Percentiles rank a stretch among this genome's conserved stretches.
Evolutionary conservation across 2,113 vertebrate genomes (phyloP).

Genomic region (Pelobates fuscus): DNA sequence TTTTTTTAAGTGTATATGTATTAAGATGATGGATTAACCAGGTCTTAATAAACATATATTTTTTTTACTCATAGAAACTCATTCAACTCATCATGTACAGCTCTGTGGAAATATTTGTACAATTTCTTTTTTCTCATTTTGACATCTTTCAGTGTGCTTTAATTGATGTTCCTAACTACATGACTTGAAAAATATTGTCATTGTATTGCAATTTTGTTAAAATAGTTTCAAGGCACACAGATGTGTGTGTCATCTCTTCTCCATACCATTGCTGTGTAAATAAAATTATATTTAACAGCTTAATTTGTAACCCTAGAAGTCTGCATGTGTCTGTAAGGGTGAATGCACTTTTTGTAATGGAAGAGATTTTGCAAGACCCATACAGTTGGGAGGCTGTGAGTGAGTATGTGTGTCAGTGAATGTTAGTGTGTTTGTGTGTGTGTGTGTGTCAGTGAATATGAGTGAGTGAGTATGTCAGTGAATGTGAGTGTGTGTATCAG

Average conservation of each 20-base stretch:
- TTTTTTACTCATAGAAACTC: not conserved
- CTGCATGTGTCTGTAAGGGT: slow-evolving; percentile 21
- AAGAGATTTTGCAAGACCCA: too few relatives aligned
- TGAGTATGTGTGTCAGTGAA: too few relatives aligned
- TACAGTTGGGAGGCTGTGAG: too few relatives aligned
- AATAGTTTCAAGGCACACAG: slow-evolving; percentile 47
- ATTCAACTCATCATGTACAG: slow-evolving; percentile 3
- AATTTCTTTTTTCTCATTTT: slow-evolving; percentile 25
- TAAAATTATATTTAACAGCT: slow-evolving; percentile 45
- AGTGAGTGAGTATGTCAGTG: too few relatives aligned
- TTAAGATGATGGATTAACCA: slow-evolving; percentile 6
- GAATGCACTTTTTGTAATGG: too few relatives aligned
- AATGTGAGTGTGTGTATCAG: too few relatives aligned
- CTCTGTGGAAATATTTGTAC: slow-evolving; percentile 5
- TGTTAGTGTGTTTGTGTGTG: too few relatives aligned
- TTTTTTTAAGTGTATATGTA: not conserved
- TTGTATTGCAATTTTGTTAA: slow-evolving; percentile 42
- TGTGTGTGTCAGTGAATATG: too few relatives aligned
- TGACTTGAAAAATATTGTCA: slow-evolving; percentile 41
- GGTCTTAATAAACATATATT: not conserved
- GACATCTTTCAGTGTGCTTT: slow-evolving; percentile 31
- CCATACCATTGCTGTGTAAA: slow-evolving; percentile 31
- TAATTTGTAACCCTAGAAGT: slow-evolving; percentile 43
- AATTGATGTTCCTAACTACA: slow-evolving; percentile 38
- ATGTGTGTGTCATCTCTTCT: slow-evolving; percentile 40